Base-by-base conservation (phyloP, 2,888 invertebrate species). In the Athripsodes cinereus region DNA sequence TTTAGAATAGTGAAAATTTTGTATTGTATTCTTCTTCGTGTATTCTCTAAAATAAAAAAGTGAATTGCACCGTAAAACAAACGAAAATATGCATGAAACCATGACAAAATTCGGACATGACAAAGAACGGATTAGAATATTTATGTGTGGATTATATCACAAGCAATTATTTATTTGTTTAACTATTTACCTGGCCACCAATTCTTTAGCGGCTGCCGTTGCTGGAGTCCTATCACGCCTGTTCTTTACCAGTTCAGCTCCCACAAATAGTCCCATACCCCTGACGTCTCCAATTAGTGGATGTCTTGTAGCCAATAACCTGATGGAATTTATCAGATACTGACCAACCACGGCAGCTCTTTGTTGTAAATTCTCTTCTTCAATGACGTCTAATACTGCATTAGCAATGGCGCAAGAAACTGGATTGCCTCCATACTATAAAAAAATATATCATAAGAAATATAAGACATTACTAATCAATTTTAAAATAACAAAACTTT, bases 401-500 rank as follows among this genome's bases (percentile, higher is more conserved):
- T 92, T 90, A 0, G 94, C 96, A 52, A 97, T 90, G 0, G 97
- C 96, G 71, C 97, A 97, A 0, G 97, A 96, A 0, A 99, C 98
- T 11, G 99, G 97, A 78, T 99, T 99, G 10, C 99, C 99, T 11
- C 98, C 99, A 70, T 94, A 99, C 93, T 95, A 74, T 49, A 72
- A 70, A 40, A 51, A 26, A 6, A 26, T 26, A n/a, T n/a, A n/a
- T n/a, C n/a, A n/a, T n/a, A n/a, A n/a, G n/a, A n/a, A n/a, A n/a
- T n/a, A n/a, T n/a, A n/a, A n/a, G n/a, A n/a, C n/a, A n/a, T n/a
- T n/a, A n/a, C n/a, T n/a, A n/a, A n/a, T n/a, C n/a, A n/a, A n/a
- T n/a, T n/a, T n/a, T n/a, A n/a, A n/a, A n/a, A n/a, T n/a, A n/a
- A n/a, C n/a, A n/a, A n/a, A n/a, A n/a, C n/a, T n/a, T n/a, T n/a